These are phyloP conservation scores for Scaptomyza reducta DNA, from an alignment of 2,888 invertebrate species.

Conservation along the genomic window DNA sequence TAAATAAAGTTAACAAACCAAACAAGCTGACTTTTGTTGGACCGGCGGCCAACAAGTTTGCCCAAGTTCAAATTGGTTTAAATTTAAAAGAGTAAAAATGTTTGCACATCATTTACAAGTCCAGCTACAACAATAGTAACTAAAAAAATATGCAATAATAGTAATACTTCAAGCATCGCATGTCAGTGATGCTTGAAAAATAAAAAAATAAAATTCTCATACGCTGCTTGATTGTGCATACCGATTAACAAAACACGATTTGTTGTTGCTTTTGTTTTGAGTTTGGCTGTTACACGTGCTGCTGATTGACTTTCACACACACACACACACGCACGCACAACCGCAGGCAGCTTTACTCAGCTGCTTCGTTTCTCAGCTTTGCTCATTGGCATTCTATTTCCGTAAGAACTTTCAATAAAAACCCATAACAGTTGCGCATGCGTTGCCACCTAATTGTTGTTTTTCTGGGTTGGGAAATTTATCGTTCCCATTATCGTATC, in stretches of 20 bases:
- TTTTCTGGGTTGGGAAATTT: conserved; percentile 3
- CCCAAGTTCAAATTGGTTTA: conserved; percentile 73
- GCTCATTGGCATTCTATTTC: conserved; percentile 59
- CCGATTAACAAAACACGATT: conserved; percentile 34
- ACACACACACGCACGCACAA: conserved; percentile 4
- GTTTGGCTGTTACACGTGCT: conserved; percentile 67
- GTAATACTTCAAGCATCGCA: conserved; percentile 60
- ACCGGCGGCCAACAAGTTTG: conserved; percentile 67
- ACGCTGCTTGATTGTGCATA: conserved; percentile 34
- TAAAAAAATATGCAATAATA: conserved; percentile 24
- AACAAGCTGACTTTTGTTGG: conserved; percentile 49
- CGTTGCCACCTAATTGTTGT: conserved; percentile 29
- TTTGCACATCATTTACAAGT: conserved; percentile 52
- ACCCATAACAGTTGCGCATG: conserved; percentile 15
- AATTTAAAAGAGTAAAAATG: conserved; percentile 53
- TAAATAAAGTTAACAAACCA: conserved; percentile 69
- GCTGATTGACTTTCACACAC: conserved; percentile 74
- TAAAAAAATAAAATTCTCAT: conserved; percentile 28
- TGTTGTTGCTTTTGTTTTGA: conserved; percentile 20
- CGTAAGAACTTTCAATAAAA: conserved; percentile 49
- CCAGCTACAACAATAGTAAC: conserved; percentile 3
- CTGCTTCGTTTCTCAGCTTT: conserved; percentile 12
- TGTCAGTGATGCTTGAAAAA: conserved; percentile 4
- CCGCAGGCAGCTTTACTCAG: conserved; percentile 8
- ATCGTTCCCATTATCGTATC: not conserved